These are phyloP conservation scores for Tinamus major DNA, from an alignment of 2,797 vertebrate genomes.

Conservation along the genomic window DNA sequence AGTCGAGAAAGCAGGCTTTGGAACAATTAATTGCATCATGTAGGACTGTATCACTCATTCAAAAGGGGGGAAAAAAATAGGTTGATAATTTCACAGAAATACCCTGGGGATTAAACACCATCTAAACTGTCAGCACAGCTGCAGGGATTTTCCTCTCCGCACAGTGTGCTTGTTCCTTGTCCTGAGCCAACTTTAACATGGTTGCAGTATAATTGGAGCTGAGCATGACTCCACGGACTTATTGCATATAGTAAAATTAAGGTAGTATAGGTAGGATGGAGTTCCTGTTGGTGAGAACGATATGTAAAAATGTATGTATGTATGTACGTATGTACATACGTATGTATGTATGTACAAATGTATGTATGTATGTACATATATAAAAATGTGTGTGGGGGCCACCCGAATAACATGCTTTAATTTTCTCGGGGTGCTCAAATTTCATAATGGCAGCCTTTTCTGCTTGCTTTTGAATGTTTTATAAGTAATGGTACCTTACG, in stretches of 20 bases:
- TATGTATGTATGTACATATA: neutral
- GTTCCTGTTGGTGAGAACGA: neutral
- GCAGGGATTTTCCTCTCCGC: conserved; percentile 24
- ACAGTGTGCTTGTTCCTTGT: conserved; percentile 34
- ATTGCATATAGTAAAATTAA: neutral
- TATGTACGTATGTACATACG: no score
- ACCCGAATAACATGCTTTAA: neutral
- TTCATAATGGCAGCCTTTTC: neutral
- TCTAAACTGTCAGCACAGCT: conserved; percentile 45
- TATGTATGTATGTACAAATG: no score
- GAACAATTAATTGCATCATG: conserved; percentile 19
- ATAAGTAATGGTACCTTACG: neutral
- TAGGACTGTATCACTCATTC: neutral
- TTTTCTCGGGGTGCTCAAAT: neutral
- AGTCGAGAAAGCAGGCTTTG: conserved; percentile 27
- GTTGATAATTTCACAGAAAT: conserved; percentile 61
- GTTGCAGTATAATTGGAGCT: conserved; percentile 8
- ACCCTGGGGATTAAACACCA: conserved; percentile 31
- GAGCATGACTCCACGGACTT: neutral
- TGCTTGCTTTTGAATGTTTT: neutral
- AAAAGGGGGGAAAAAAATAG: neutral
- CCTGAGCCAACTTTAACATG: conserved; percentile 23
- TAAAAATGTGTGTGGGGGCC: neutral
- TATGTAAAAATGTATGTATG: neutral
- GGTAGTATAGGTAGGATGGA: neutral